Evolutionary conservation across 2,113 vertebrate species (phyloP).

Genomic region (Chrysochloris asiatica): DNA sequence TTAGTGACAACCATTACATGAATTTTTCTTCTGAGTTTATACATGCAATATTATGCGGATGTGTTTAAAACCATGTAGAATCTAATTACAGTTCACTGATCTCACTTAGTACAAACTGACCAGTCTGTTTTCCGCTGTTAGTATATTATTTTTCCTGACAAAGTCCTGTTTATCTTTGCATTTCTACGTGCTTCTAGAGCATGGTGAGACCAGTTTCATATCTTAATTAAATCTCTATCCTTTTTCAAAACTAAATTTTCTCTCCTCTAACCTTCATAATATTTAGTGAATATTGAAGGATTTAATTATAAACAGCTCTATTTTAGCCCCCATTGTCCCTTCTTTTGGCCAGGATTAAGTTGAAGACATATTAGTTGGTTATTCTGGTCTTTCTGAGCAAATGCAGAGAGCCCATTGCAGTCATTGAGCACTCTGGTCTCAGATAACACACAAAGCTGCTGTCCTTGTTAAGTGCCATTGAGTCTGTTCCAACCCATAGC

Average conservation of each 20-base stretch:
- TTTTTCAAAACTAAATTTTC: slow-evolving; percentile 7
- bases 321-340: background rate
- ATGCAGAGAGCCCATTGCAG: no score
- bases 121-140: background rate
- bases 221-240: slow-evolving; percentile 38
- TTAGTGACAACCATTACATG: background rate
- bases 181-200: background rate
- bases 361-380: background rate
- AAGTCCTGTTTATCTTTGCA: background rate
- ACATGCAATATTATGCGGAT: background rate
- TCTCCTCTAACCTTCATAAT: background rate
- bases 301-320: background rate
- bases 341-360: background rate
- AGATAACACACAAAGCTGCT: no score
- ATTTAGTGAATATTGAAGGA: slow-evolving; percentile 35
- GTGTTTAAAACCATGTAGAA: background rate
- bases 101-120: background rate
- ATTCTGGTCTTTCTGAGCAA: background rate
- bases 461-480: no score
- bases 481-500: no score
- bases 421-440: background rate
- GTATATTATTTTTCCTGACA: background rate
- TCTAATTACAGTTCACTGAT: background rate
- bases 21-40: background rate
- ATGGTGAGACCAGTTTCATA: background rate